phyloP scores from a whole-genome alignment of 2,797 vertebrate species.

The Acipenser transmontanus region DNA sequence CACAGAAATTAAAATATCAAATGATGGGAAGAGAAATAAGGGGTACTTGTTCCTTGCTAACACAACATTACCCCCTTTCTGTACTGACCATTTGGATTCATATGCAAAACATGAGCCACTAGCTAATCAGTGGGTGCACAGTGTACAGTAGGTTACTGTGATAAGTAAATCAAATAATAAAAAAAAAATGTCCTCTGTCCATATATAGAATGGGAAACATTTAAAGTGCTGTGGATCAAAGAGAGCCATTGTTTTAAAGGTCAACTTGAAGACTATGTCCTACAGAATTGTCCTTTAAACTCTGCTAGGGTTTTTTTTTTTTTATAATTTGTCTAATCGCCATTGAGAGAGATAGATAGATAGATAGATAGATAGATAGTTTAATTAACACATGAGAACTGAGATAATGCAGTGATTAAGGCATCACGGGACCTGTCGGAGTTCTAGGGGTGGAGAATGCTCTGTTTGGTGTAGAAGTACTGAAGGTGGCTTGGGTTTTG shows the following conservation, averaged over 20 bases:
- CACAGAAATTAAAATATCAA: no score
- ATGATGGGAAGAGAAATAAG: no score
- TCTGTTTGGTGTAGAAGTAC: constrained; percentile 22
- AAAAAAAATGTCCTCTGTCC: constrained; percentile 29
- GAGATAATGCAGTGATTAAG: constrained; percentile 41
- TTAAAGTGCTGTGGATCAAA: constrained; percentile 36
- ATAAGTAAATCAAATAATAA: neutral
- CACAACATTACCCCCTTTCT: no score
- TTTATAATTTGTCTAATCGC: no score
- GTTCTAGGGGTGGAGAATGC: constrained; percentile 24
- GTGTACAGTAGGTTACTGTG: no score
- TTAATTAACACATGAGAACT: neutral
- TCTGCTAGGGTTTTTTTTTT: no score
- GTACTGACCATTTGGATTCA: no score
- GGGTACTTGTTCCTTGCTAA: no score
- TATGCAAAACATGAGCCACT: no score
- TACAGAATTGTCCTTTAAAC: constrained; percentile 42
- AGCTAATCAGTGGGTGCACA: no score
- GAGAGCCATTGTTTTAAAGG: constrained; percentile 25
- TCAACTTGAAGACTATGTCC: constrained; percentile 43
- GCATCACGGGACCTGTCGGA: constrained; percentile 32
- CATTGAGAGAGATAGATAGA: no score
- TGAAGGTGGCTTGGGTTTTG: constrained; percentile 9
- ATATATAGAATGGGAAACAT: constrained; percentile 38
- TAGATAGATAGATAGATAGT: no score